These are phyloP conservation scores for Tarsius wallacei DNA, from an alignment of 2,797 vertebrate genomes.

Conservation along the genomic window DNA sequence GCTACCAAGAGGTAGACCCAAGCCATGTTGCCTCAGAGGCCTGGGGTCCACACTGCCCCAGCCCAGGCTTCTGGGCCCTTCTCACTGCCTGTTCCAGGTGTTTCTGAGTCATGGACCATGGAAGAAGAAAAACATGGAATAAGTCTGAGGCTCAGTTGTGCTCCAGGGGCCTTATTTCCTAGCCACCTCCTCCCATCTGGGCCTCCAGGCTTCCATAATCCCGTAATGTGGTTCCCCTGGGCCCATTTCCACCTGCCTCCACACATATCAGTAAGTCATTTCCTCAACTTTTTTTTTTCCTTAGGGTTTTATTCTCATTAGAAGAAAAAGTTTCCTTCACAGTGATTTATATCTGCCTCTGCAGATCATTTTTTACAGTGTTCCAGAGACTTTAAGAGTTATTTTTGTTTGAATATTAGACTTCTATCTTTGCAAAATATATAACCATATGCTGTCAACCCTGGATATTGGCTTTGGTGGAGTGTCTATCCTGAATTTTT, in stretches of 20 bases:
- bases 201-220: neutral
- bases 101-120: neutral
- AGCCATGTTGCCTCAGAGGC: neutral
- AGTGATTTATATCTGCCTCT: slow-evolving; percentile 13
- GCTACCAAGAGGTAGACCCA: neutral
- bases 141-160: neutral
- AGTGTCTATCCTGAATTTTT: neutral
- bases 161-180: neutral
- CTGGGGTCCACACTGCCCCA: neutral
- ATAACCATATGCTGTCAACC: neutral
- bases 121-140: neutral
- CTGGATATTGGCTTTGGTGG: neutral
- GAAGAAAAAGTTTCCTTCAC: slow-evolving; percentile 42
- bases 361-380: neutral
- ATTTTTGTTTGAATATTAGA: slow-evolving; percentile 17
- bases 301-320: neutral
- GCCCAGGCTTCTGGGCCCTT: neutral
- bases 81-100: neutral
- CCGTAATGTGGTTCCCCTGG: neutral
- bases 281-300: neutral
- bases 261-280: slow-evolving; percentile 23
- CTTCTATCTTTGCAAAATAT: neutral
- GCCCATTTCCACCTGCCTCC: neutral
- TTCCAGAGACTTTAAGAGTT: neutral
- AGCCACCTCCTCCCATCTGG: neutral